A percentile compares a stretch with the other conserved stretches of the same genome.
phyloP scores from a whole-genome alignment of 2,797 vertebrate species.

The Oophaga sylvatica region DNA sequence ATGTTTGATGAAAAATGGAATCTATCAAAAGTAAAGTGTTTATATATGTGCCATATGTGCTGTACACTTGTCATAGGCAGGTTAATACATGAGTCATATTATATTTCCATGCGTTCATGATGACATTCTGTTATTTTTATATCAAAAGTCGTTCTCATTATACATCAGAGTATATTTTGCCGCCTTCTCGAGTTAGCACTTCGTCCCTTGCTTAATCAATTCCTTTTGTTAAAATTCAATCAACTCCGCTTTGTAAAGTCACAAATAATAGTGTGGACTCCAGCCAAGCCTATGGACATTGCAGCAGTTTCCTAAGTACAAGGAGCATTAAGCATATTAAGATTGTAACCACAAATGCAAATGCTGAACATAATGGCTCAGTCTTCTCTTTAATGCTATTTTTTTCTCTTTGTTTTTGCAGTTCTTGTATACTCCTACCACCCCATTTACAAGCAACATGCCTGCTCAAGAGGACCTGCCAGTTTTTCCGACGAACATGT shows the following conservation, averaged over 20 bases:
- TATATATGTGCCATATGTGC: not conserved
- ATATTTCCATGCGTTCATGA: not conserved
- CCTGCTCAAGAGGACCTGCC: not conserved
- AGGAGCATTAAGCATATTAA: constrained; percentile 34
- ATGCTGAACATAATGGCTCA: constrained; percentile 18
- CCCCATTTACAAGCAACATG: not conserved
- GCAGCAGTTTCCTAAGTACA: constrained; percentile 32
- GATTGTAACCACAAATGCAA: constrained; percentile 32
- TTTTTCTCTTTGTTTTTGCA: not conserved
- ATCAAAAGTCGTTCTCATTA: not conserved
- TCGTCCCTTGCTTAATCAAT: constrained; percentile 55
- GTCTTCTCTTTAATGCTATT: constrained; percentile 1
- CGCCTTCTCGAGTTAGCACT: constrained; percentile 15
- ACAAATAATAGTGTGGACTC: constrained; percentile 47
- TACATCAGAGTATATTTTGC: not conserved
- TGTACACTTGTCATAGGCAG: not conserved
- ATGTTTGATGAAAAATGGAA: too few relatives aligned
- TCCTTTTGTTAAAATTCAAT: constrained; percentile 53
- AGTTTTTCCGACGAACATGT: too few relatives aligned
- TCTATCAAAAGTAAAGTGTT: too few relatives aligned
- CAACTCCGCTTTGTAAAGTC: constrained; percentile 42
- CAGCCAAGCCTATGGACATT: constrained; percentile 52
- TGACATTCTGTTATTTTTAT: constrained; percentile 12
- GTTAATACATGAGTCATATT: not conserved
- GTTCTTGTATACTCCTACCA: not conserved